Evolutionary conservation across 1,140 invertebrate species (phyloP).

Genomic region (Sipha flava): DNA sequence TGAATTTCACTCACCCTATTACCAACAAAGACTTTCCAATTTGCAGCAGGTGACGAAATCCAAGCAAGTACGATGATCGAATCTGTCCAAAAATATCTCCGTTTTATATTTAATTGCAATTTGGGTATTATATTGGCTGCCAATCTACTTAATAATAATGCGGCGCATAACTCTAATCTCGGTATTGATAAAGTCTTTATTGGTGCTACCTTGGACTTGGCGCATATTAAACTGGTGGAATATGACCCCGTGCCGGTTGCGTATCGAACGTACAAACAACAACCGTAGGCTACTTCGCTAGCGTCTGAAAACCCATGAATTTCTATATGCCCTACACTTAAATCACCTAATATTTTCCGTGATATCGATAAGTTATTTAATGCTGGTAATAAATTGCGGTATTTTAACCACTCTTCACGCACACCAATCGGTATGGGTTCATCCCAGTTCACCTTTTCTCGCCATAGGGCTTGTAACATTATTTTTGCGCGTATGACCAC

Average conservation of each 20-base stretch:
- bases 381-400: constrained; percentile 1
- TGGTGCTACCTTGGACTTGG: constrained; percentile 43
- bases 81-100: constrained; percentile 39
- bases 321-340: neutral
- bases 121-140: constrained; percentile 33
- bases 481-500: constrained; percentile 42
- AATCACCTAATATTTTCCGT: constrained; percentile 28
- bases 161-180: constrained; percentile 43
- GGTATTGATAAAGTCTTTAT: constrained; percentile 42
- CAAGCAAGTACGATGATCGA: constrained; percentile 43
- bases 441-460: constrained; percentile 41
- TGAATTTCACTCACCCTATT: constrained; percentile 44
- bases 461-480: constrained; percentile 43
- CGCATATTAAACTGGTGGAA: constrained; percentile 37
- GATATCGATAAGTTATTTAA: constrained; percentile 35
- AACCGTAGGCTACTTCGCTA: neutral
- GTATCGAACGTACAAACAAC: constrained; percentile 33
- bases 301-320: constrained; percentile 39
- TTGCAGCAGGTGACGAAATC: constrained; percentile 39
- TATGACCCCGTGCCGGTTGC: constrained; percentile 33
- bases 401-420: constrained; percentile 35
- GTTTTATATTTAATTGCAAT: neutral
- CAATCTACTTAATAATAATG: constrained; percentile 38
- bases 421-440: constrained; percentile 38
- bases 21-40: constrained; percentile 43